Evolutionary conservation across 2,113 vertebrate species (phyloP).

Genomic region (Siphamia tubifer): DNA sequence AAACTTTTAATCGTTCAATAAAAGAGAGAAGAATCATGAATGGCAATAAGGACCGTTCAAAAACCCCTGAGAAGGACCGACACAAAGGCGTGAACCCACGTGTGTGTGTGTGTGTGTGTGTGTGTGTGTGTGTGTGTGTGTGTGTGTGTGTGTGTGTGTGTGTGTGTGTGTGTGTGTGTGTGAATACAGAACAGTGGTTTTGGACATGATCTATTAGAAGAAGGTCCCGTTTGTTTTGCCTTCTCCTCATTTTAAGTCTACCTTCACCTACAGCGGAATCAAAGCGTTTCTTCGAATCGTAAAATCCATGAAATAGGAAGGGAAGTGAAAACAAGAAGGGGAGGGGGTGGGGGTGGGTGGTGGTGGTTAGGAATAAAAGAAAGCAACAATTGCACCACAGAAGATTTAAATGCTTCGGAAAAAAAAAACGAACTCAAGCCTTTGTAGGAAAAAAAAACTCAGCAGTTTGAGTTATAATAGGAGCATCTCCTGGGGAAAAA

Average conservation of each 20-base stretch:
- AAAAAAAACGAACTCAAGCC: background rate
- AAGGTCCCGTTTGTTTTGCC: background rate
- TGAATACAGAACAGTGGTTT: background rate
- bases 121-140: background rate
- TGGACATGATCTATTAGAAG: background rate
- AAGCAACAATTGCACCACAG: background rate
- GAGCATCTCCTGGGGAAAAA: background rate
- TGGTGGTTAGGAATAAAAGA: background rate
- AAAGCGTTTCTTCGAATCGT: background rate
- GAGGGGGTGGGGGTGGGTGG: background rate
- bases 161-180: background rate
- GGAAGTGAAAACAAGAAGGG: background rate
- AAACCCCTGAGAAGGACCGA: background rate
- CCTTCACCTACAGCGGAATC: background rate
- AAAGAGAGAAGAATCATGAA: background rate
- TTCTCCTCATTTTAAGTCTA: background rate
- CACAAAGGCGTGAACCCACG: background rate
- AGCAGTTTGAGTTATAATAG: background rate
- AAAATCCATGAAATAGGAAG: background rate
- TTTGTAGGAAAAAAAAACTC: conserved; percentile 9
- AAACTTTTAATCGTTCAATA: conserved; percentile 7
- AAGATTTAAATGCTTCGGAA: background rate
- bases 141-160: background rate
- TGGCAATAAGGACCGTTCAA: background rate
- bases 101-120: background rate